Evolutionary conservation across 2,888 invertebrate species (phyloP).

Genomic region (Cerastoderma edule): DNA sequence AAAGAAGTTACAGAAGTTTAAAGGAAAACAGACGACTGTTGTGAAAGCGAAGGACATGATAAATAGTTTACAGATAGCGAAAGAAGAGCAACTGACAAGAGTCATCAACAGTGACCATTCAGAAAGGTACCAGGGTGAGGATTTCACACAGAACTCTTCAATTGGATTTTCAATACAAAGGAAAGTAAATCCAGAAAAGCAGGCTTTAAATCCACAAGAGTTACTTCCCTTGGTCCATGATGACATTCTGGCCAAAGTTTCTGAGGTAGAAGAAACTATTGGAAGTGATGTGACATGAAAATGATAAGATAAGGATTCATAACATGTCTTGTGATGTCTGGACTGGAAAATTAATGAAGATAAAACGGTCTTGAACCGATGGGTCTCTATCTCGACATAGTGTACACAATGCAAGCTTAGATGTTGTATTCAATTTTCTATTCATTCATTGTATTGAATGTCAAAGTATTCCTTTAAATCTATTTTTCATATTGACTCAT

Average conservation of each 20-base stretch:
- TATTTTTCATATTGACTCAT: too few relatives aligned
- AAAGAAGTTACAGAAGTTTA: conserved; percentile 44
- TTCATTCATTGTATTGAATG: too few relatives aligned
- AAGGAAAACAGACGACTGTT: conserved; percentile 30
- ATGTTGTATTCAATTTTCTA: too few relatives aligned
- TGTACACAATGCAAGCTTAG: too few relatives aligned
- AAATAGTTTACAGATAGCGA: conserved; percentile 35
- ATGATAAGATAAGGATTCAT: too few relatives aligned
- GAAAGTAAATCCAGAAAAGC: conserved; percentile 54
- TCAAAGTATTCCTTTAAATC: too few relatives aligned
- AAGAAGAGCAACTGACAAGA: conserved; percentile 39
- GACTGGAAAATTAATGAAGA: too few relatives aligned
- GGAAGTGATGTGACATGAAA: neutral
- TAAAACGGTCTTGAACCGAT: too few relatives aligned
- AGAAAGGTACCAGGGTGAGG: conserved; percentile 23
- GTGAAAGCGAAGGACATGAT: conserved; percentile 52
- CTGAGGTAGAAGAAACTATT: conserved; percentile 13
- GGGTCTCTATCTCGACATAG: too few relatives aligned
- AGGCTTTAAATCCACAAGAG: conserved; percentile 51
- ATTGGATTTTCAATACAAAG: conserved; percentile 44
- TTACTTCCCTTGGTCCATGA: conserved; percentile 45
- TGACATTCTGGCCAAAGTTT: conserved; percentile 48
- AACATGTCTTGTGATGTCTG: too few relatives aligned
- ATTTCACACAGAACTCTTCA: conserved; percentile 27
- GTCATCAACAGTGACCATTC: conserved; percentile 16